A percentile compares a stretch with the other conserved stretches of the same genome.
phyloP scores from a whole-genome alignment of 2,888 invertebrate species.

The Drosophila picticornis region DNA sequence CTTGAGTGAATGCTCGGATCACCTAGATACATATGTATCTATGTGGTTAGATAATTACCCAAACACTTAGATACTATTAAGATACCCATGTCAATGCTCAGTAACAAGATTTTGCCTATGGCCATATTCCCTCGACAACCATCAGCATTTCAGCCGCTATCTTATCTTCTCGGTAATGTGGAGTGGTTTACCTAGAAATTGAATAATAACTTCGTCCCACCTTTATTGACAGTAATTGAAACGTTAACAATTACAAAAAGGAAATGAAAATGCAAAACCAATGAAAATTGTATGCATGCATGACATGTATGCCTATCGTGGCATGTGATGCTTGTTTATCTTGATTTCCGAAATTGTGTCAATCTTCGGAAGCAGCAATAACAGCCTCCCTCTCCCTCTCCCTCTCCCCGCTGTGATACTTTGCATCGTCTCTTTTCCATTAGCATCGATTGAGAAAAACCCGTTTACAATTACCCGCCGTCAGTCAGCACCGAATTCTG shows the following conservation, averaged over 20 bases:
- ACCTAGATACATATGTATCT: background rate
- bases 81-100: background rate
- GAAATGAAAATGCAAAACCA: background rate
- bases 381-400: background rate
- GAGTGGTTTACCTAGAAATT: background rate
- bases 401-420: background rate
- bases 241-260: background rate
- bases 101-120: background rate
- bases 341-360: constrained; percentile 24
- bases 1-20: background rate
- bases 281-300: background rate
- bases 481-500: constrained; percentile 37
- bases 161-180: background rate
- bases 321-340: background rate
- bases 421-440: background rate
- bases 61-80: background rate
- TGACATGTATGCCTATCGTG: background rate
- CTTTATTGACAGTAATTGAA: background rate
- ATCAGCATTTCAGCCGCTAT: background rate
- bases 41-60: background rate
- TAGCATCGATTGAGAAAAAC: constrained; percentile 25
- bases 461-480: constrained; percentile 32
- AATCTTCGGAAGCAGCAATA: constrained; percentile 5
- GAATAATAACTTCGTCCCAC: background rate
- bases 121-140: background rate